Evolutionary conservation across 2,113 vertebrate species (phyloP).

Genomic region (Ivindomyrus marchei): DNA sequence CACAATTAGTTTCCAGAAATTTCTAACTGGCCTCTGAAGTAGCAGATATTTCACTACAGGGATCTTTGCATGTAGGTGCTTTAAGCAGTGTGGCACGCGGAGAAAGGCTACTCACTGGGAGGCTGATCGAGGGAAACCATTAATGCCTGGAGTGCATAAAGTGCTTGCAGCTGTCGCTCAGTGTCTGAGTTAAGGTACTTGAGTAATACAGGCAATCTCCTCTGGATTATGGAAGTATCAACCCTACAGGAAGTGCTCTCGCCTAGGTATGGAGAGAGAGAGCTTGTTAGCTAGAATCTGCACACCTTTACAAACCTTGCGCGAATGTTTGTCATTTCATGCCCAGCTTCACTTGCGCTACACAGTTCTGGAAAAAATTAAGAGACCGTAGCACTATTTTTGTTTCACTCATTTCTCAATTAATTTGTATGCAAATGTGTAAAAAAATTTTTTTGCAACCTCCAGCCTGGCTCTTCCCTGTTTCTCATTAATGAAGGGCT

Average conservation of each 20-base stretch:
- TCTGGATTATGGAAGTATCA: conserved; percentile 90
- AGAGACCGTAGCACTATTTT: not conserved
- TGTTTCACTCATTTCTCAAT: not conserved
- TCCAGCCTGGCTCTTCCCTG: not conserved
- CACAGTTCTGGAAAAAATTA: not conserved
- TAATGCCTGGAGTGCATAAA: conserved; percentile 98
- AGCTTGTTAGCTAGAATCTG: not conserved
- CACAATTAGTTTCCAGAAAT: not conserved
- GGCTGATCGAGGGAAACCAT: conserved; percentile 95
- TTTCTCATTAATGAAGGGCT: not conserved
- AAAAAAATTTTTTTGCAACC: not conserved
- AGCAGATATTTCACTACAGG: not conserved
- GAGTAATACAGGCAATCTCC: conserved; percentile 90
- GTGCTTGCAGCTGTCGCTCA: conserved; percentile 98
- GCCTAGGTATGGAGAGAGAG: conserved; percentile 50
- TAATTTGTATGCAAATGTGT: not conserved
- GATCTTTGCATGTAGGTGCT: not conserved
- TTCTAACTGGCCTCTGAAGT: not conserved
- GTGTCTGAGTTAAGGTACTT: conserved; percentile 98
- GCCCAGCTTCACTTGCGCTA: not conserved
- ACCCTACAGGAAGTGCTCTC: conserved; percentile 84
- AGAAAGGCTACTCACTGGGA: conserved; percentile 77
- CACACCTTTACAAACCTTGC: not conserved
- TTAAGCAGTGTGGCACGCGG: not conserved
- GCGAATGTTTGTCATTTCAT: not conserved